Evolutionary conservation across 2,113 vertebrate genomes (phyloP).

Genomic region (Pygoscelis antarcticus): DNA sequence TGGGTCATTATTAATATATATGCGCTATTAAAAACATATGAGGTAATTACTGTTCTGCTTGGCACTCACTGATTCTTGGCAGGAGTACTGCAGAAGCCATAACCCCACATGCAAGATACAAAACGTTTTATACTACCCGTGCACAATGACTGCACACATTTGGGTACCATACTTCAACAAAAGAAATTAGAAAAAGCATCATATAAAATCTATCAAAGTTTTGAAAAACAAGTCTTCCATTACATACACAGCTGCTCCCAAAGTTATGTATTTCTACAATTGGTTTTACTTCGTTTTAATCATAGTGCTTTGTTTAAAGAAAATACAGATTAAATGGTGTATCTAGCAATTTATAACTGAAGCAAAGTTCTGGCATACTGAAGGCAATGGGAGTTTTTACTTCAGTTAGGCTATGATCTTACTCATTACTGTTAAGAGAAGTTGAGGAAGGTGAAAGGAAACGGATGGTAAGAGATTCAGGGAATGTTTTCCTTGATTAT

Average conservation of each 20-base stretch:
- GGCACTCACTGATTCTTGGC: not conserved
- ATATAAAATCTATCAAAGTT: not conserved
- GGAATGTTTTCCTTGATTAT: not conserved
- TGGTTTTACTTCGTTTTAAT: not conserved
- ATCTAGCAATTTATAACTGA: not conserved
- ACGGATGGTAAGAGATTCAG: not conserved
- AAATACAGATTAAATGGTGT: not conserved
- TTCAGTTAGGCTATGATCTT: not conserved
- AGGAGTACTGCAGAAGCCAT: not conserved
- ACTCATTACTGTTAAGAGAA: not conserved
- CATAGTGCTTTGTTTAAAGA: not conserved
- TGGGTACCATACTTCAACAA: not conserved
- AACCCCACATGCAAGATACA: not conserved
- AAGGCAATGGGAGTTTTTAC: not conserved
- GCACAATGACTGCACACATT: not conserved
- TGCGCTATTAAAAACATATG: slow-evolving; percentile 33
- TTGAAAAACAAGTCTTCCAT: not conserved
- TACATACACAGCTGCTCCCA: not conserved
- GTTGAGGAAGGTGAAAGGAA: not conserved
- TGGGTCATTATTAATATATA: slow-evolving; percentile 36
- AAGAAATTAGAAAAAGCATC: not conserved
- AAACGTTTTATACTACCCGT: not conserved
- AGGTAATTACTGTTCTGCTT: slow-evolving; percentile 29
- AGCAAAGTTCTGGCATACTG: not conserved
- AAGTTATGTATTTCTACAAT: not conserved